Percentiles rank a stretch among this genome's conserved stretches.
phyloP scores from a whole-genome alignment of 1,140 invertebrate genomes.

The Bactericera cockerelli region DNA sequence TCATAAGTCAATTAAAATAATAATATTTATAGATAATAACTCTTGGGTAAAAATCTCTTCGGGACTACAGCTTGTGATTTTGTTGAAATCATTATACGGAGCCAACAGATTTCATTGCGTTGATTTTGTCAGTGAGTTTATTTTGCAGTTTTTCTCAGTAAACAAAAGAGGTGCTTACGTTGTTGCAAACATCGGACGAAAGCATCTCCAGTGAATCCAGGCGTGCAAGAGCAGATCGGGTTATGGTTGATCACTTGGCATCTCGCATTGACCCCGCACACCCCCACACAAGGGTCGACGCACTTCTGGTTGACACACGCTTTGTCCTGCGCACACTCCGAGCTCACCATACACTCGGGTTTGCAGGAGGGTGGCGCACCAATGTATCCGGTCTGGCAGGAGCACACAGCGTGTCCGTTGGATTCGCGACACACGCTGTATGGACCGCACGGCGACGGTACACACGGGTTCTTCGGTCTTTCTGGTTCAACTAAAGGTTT shows the following conservation, averaged over 20 bases:
- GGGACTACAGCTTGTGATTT: no score
- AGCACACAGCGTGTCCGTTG: slow-evolving; percentile 34
- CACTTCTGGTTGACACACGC: slow-evolving; percentile 33
- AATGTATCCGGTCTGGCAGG: slow-evolving; percentile 32
- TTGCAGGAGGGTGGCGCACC: slow-evolving; percentile 32
- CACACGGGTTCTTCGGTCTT: slow-evolving; percentile 25
- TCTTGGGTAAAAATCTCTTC: no score
- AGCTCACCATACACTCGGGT: slow-evolving; percentile 31
- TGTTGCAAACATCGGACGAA: slow-evolving; percentile 31
- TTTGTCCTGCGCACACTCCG: slow-evolving; percentile 29
- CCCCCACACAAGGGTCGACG: slow-evolving; percentile 30
- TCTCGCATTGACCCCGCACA: slow-evolving; percentile 34
- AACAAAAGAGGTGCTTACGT: slow-evolving; percentile 15
- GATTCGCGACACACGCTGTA: slow-evolving; percentile 32
- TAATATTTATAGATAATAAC: no score
- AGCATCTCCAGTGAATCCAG: slow-evolving; percentile 34
- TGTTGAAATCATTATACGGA: no score
- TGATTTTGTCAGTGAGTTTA: no score
- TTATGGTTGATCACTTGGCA: slow-evolving; percentile 32
- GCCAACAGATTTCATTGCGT: no score
- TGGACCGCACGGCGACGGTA: slow-evolving; percentile 31
- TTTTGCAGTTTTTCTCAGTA: no score
- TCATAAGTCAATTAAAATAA: no score
- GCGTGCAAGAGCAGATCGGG: slow-evolving; percentile 30
- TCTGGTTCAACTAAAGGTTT: slow-evolving; percentile 18